phyloP scores from a whole-genome alignment of 35 echinoderm and acorn worm species.

The Amphiura filiformis region DNA sequence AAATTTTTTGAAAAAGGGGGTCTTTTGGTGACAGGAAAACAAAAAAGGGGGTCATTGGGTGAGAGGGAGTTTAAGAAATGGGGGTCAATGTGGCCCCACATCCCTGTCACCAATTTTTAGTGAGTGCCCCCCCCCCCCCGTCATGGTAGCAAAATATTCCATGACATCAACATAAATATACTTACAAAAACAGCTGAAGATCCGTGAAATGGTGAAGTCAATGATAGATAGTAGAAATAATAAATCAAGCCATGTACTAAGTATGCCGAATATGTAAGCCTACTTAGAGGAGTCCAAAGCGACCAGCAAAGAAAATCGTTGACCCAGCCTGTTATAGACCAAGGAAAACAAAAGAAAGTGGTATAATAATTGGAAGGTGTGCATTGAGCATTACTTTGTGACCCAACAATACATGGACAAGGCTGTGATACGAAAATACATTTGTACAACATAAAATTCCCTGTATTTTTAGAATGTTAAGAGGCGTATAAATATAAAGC shows the following conservation, averaged over 20 bases:
- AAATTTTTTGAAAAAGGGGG: no score
- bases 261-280: constrained; percentile 76
- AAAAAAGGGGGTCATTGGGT: no score
- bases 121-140: no score
- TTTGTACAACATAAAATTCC: not conserved
- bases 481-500: not conserved
- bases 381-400: no score
- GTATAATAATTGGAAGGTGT: not conserved
- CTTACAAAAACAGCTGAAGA: not conserved
- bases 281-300: constrained; percentile 62
- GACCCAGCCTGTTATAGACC: constrained; percentile 61
- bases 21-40: no score
- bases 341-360: not conserved
- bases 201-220: not conserved
- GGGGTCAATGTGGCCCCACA: no score
- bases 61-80: no score
- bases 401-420: not conserved
- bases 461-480: not conserved
- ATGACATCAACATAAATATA: not conserved
- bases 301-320: constrained; percentile 70
- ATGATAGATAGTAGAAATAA: constrained; percentile 21
- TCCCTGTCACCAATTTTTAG: no score
- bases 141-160: not conserved
- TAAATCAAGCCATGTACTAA: constrained; percentile 78
- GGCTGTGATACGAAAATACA: not conserved